Evolutionary conservation across 1,140 invertebrate genomes (phyloP), one percentile per base, ranked within the genome.

Genomic region (Melipona quadrifasciata): DNA sequence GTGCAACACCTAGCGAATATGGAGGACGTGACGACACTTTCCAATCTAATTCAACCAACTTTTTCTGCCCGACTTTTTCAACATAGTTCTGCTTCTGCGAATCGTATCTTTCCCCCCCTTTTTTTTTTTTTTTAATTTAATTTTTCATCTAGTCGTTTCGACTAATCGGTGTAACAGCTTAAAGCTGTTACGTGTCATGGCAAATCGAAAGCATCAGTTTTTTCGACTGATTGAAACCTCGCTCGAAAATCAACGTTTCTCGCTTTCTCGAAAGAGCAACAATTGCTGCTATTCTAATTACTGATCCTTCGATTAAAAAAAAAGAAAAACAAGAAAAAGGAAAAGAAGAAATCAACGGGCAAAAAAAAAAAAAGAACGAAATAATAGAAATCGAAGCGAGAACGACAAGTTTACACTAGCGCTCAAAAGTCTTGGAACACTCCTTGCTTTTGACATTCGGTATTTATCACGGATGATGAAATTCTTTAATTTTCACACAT

Each of bases 291-390:
- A 61, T 24, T 5, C 24, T 10, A 19, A 61, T 61, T 24, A 12
- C 3, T 11, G 12, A 58, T 27, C 3, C 61, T 64, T 64, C 14
- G 5, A 27, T n/a, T 3, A 65, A 14, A 65, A 65, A 65, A 27
- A 27, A 67, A 39, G 11, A 24, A 6, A 67, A 0, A 34, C 2
- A 68, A 34, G 11, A 11, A 19, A 21, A 24, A 6, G 8, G 12
- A 21, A 34, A 67, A 2, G 31, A 67, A 67, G 65, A 17, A 39
- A 70, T 21, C 10, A 47, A 70, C 34, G 34, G 47, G 68, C 39
- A 14, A n/a, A 65, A 84, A 90, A 76, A 51, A 89, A 84, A 19
- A 51, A n/a, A 65, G 82, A 31, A 68, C 65, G 84, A 88, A 77
- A 39, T 87, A 84, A 11, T 27, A n/a, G 86, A 70, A 81, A 80